A percentile compares a stretch with the other conserved stretches of the same genome.
These are phyloP conservation scores for Epinephelus cyanopodus DNA, from an alignment of 2,113 vertebrate species.

Conservation along the genomic window DNA sequence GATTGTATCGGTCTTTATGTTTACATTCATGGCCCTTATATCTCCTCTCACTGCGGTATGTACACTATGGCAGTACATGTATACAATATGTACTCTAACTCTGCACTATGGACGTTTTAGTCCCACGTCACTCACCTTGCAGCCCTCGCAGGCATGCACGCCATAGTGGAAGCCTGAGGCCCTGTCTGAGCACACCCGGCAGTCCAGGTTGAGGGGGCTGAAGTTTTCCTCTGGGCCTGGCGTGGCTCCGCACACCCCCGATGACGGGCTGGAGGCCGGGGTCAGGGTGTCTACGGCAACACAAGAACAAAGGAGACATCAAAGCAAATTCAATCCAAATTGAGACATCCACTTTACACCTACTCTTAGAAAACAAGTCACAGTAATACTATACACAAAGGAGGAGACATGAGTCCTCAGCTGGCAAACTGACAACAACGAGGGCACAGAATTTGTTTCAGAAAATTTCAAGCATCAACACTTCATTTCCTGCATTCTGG, in stretches of 20 bases:
- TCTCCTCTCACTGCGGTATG: not conserved
- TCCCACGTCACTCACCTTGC: conserved; percentile 90
- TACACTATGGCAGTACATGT: not conserved
- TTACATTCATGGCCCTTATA: not conserved
- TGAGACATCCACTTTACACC: not conserved
- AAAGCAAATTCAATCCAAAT: not conserved
- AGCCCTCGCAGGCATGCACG: conserved; percentile 98
- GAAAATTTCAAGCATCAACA: too few species aligned
- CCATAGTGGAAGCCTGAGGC: conserved; percentile 98
- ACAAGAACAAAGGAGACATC: not conserved
- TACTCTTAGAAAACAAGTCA: not conserved
- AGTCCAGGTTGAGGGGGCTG: conserved; percentile 90
- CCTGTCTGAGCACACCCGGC: conserved; percentile 94
- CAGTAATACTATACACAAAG: not conserved
- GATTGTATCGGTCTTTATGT: not conserved
- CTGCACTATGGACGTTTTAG: not conserved
- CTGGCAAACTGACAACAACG: not conserved
- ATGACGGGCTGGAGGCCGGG: conserved; percentile 93
- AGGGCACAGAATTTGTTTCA: too few species aligned
- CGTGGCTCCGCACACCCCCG: conserved; percentile 76
- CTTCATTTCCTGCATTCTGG: too few species aligned
- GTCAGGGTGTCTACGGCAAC: conserved; percentile 89
- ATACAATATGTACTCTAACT: not conserved
- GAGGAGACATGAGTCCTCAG: not conserved
- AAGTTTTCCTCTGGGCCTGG: conserved; percentile 78